Evolutionary conservation across 2,797 vertebrate species (phyloP), one percentile per base, ranked within the genome.

Genomic region (Anabacerthia variegaticeps): DNA sequence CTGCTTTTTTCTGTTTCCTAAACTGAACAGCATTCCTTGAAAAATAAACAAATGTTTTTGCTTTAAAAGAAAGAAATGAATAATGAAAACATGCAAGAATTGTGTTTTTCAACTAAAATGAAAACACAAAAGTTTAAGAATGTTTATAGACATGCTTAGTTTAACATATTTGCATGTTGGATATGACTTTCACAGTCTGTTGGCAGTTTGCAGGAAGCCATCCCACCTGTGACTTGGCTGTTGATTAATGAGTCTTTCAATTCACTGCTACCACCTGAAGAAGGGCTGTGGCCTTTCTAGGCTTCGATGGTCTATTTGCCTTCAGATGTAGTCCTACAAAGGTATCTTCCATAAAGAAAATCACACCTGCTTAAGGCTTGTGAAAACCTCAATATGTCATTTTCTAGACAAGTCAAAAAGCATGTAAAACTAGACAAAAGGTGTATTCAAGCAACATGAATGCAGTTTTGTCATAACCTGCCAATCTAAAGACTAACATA

Each of bases 101-200:
- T 85, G 6, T 51, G 14, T 48, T 95, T 96, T 91, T 67, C 24
- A 82, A 71, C 18, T 34, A 71, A 75, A 92, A 91, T 5, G 14
- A 18, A 73, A 65, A 85, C 51, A 88, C n/a, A 90, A 90, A 96
- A 93, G 48, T 93, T 92, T 89, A 66, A 97, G 91, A 97, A 97
- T 97, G 95, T 97, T 98, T 98, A 91, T 95, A 91, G 94, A 96
- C 93, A 95, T 90, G 93, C 97, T 98, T 98, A 96, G 68, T 98
- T 98, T 99, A 98, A 98, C 98, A 99, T 98, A 98, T 98, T 97
- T 97, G 97, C 98, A 97, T 98, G 98, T 98, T 98, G 97, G 98
- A 99, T 99, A 98, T 99, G 99, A 99, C 99, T 99, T 99, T 99
- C 99, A 99, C 99, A 99, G 99, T 99, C 99, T 98, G 98, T 97